Evolutionary conservation across 2,888 invertebrate species (phyloP).

Genomic region (Caenorhabditis parvicauda): DNA sequence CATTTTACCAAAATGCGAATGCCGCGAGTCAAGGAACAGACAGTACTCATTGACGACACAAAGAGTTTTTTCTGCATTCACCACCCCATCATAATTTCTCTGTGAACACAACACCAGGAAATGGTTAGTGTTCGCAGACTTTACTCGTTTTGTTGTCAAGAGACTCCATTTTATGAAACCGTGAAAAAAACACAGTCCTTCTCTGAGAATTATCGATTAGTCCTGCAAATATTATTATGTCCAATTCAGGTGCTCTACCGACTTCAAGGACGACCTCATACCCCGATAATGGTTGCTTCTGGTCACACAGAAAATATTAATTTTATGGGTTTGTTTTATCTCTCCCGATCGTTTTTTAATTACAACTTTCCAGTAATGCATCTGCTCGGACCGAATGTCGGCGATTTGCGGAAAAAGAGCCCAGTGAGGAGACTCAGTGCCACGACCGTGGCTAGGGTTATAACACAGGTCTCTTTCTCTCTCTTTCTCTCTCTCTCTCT

Average conservation of each 20-base stretch:
- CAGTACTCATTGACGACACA: too few species aligned
- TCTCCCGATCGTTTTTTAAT: background rate
- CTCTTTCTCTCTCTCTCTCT: background rate
- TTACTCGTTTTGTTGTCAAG: too few species aligned
- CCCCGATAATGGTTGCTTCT: slow-evolving; percentile 25
- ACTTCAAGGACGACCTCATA: slow-evolving; percentile 37
- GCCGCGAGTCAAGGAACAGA: too few species aligned
- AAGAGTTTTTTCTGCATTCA: too few species aligned
- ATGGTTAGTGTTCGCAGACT: too few species aligned
- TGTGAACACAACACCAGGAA: too few species aligned
- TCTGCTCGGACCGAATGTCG: slow-evolving; percentile 44
- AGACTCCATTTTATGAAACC: too few species aligned
- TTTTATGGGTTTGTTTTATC: slow-evolving; percentile 11
- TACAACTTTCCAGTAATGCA: slow-evolving; percentile 32
- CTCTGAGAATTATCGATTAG: too few species aligned
- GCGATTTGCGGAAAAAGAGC: slow-evolving; percentile 43
- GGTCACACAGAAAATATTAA: slow-evolving; percentile 28
- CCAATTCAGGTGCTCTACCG: slow-evolving; percentile 22
- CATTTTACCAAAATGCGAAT: too few species aligned
- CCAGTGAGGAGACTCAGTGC: slow-evolving; percentile 35
- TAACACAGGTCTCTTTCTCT: slow-evolving; percentile 42
- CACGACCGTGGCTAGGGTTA: slow-evolving; percentile 33
- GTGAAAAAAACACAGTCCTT: too few species aligned
- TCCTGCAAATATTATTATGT: background rate
- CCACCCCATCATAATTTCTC: too few species aligned